Percentiles rank a stretch among this genome's conserved stretches.
phyloP scores from a whole-genome alignment of 2,113 vertebrate genomes.

The Caranx melampygus region DNA sequence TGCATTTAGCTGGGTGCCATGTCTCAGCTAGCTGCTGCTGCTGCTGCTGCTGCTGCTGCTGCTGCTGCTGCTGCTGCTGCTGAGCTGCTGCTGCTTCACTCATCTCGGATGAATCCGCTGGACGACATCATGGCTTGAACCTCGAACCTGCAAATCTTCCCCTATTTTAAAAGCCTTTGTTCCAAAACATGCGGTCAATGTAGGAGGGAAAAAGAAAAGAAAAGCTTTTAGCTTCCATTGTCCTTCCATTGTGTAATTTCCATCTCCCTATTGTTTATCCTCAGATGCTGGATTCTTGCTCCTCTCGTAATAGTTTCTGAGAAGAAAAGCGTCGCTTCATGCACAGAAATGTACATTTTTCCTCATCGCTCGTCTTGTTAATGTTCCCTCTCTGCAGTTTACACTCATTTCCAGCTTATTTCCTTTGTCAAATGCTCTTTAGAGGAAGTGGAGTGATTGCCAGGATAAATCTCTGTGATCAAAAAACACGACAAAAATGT shows the following conservation, averaged over 20 bases:
- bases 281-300: background rate
- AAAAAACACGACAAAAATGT: background rate
- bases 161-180: constrained; percentile 11
- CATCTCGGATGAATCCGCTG: constrained; percentile 41
- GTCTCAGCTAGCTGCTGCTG: constrained; percentile 50
- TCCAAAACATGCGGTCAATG: constrained; percentile 20
- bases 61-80: too few relatives aligned
- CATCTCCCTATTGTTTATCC: constrained; percentile 17
- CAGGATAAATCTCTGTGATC: background rate
- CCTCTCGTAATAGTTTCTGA: background rate
- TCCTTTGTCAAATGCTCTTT: background rate
- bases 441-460: background rate
- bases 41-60: background rate
- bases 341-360: background rate
- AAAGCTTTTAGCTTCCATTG: constrained; percentile 22
- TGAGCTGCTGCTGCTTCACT: too few relatives aligned
- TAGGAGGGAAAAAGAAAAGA: background rate
- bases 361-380: background rate
- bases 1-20: constrained; percentile 72
- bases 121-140: constrained; percentile 29
- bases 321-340: too few relatives aligned
- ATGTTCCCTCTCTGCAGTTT: background rate
- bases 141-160: constrained; percentile 39
- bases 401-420: background rate
- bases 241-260: constrained; percentile 14